Evolutionary conservation across 53 echinoderm and acorn worm genomes (phyloP).

Genomic region (Apostichopus leukothele): DNA sequence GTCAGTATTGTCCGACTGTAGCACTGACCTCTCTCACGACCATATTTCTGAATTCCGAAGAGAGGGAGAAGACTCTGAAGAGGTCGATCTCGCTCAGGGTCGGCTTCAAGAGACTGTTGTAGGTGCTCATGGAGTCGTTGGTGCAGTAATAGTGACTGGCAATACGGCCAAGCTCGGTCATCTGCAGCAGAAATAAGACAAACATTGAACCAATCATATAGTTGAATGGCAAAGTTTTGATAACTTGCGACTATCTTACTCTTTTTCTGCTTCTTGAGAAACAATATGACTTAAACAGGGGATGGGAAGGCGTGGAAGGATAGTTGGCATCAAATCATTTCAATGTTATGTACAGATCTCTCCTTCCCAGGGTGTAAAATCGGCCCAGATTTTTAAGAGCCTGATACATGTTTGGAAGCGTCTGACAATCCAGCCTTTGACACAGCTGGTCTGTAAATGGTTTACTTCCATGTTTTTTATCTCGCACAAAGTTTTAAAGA

Average conservation of each 20-base stretch:
- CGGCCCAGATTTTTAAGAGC: no score
- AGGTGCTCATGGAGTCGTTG: constrained; percentile 95
- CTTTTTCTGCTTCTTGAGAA: no score
- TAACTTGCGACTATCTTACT: no score
- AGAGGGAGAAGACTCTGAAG: constrained; percentile 96
- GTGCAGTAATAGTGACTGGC: constrained; percentile 99
- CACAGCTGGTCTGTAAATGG: constrained; percentile 15
- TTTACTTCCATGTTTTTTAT: constrained; percentile 4
- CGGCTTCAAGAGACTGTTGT: constrained; percentile 94
- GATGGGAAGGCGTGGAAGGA: no score
- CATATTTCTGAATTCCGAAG: constrained; percentile 94
- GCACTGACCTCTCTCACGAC: constrained; percentile 89
- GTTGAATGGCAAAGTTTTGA: no score
- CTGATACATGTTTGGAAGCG: constrained; percentile 2
- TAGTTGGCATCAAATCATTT: no score
- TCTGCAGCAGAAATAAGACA: constrained; percentile 48
- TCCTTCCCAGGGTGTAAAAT: no score
- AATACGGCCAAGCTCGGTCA: constrained; percentile 97
- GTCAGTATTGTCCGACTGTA: not conserved
- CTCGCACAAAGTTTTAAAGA: constrained; percentile 14
- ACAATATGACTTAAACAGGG: no score
- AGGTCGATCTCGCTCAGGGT: constrained; percentile 97
- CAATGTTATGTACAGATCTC: no score
- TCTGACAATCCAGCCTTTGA: not conserved
- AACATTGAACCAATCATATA: not conserved